Conservation (phyloP, 2,888 invertebrate genomes). For the Graphium colonna region DNA sequence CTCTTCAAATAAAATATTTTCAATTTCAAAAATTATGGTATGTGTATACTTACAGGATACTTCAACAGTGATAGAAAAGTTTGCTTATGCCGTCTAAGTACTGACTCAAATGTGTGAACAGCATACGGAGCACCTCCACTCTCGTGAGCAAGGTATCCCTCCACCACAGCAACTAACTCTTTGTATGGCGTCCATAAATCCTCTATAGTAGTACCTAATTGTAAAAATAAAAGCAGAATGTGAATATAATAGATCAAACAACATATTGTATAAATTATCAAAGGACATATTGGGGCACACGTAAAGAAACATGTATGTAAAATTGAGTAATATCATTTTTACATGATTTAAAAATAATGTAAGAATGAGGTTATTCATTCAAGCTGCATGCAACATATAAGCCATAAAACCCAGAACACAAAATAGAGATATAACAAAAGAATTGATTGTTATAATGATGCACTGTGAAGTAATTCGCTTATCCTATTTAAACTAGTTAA, state of each 20-base stretch:
- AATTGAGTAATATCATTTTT: background rate
- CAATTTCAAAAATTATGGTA: too few species aligned
- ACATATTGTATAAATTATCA: background rate
- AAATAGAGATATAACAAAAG: background rate
- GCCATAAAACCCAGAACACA: background rate
- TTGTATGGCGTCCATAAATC: constrained; percentile 94
- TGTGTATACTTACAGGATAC: constrained; percentile 86
- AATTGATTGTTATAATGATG: background rate
- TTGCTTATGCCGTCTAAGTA: constrained; percentile 89
- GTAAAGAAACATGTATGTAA: background rate
- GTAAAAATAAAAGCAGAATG: background rate
- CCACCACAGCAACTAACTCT: constrained; percentile 85
- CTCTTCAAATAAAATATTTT: too few species aligned
- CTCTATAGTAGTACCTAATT: constrained; percentile 75
- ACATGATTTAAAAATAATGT: background rate
- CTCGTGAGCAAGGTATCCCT: constrained; percentile 82
- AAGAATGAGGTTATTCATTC: background rate
- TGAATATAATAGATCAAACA: too few species aligned
- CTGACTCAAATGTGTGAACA: constrained; percentile 85
- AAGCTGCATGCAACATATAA: background rate
- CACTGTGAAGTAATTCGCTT: background rate
- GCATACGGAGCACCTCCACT: constrained; percentile 80
- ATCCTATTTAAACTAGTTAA: background rate
- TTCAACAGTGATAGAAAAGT: constrained; percentile 91
- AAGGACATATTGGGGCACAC: background rate